Base-by-base conservation (phyloP, 2,797 vertebrate genomes). In the Morelia viridis region DNA sequence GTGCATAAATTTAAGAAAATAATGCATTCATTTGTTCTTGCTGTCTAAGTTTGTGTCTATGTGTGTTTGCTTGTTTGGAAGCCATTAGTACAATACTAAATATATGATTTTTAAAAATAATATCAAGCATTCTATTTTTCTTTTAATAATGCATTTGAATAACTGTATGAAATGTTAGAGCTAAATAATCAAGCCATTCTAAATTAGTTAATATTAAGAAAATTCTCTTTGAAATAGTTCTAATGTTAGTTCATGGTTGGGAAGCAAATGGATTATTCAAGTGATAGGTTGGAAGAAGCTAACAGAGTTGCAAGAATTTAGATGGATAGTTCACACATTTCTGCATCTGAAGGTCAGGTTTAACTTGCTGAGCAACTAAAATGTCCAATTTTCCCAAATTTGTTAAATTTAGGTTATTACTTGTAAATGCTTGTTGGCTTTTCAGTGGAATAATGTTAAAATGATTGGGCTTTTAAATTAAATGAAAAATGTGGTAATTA, bases 1-100 rank as follows among this genome's bases (percentile, higher is more conserved):
- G 90, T 96, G 93, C 95, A 97, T 96, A 97, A 94, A 96, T 96
- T 95, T 76, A 90, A 93, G 87, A 68, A 93, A 95, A 95, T 93
- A 95, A 95, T 58, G 0, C 53, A 83, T 95, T 97, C 68, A 94
- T 94, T 91, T 96, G 6, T 94, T 96, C 87, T 96, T 92, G 93
- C 90, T 95, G 19, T 93, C 83, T 89, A 92, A 96, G 31, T 93
- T 84, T 80, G 71, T 80, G 35, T 80, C 19, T 80, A 35, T 19
- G 35, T 9, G 71, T 46, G 31, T 80, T 41, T 41, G 68, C 35
- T 95, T 3, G 50, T 93, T 94, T 90, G 87, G 93, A 93, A 92
- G 13, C 60, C 62, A 85, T 95, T 28, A 35, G n/a, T 35, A 0
- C 11, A 0, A 35, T 91, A 86, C 91, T 83, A 80, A 88, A 86